Evolutionary conservation across 2,888 invertebrate species (phyloP), one percentile per base, ranked within the genome.

Genomic region (Oxystoma pomonae): DNA sequence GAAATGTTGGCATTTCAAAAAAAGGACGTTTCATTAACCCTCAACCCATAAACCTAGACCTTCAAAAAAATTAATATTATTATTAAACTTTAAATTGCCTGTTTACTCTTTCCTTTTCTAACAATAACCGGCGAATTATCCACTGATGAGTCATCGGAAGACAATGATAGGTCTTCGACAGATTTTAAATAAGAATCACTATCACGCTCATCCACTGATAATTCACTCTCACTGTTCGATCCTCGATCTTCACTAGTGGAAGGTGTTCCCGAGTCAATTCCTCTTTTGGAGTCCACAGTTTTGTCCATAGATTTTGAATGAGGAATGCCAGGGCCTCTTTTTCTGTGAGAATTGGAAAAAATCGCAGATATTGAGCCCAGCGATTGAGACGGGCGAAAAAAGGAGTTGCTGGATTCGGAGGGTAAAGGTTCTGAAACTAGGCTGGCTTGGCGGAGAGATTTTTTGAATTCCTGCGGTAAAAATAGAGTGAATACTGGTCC

Each of bases 381-480:
- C 3, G 78, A 78, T 52, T 74, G 74, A 0, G 75, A 69, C 16
- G 74, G 72, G 62, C 71, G 73, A 61, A 78, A 76, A 19, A 76
- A 63, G 2, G 73, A 71, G 18, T 65, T 67, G 66, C 71, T 76
- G 9, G 61, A 63, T 21, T 66, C 69, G 17, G 66, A 61, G 3
- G 35, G 35, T 12, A 12, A 35, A 7, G 35, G 35, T 35, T 35
- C 35, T 12, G 35, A 72, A 69, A 80, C 80, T 69, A 81, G 82
- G 69, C 86, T 85, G 0, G 86, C 83, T 19, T 85, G 82, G 49
- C 82, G 82, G 65, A 89, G 75, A 55, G 85, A 83, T 73, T 86
- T 84, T 71, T 85, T 85, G 74, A 89, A 89, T 73, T 88, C 87
- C 89, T 90, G 76, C n/a, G n/a, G n/a, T n/a, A n/a, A n/a, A n/a